Evolutionary conservation across 2,113 vertebrate species (phyloP).

Genomic region (Phylloscopus whistleri): DNA sequence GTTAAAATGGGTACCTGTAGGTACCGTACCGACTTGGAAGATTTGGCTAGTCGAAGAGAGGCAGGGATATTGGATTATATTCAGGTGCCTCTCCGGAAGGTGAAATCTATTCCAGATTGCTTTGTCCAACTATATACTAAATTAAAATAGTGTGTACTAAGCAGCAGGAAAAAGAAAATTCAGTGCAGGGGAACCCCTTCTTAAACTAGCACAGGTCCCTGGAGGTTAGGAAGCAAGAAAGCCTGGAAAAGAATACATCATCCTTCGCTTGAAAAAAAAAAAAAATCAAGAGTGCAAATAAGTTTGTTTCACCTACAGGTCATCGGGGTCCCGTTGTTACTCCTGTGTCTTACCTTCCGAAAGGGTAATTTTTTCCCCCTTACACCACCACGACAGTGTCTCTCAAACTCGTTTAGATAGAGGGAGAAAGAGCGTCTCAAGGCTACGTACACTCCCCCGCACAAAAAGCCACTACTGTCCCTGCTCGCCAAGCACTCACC

Average conservation of each 20-base stretch:
- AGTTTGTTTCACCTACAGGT: not conserved
- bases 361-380: not conserved
- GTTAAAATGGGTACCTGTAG: slow-evolving; percentile 42
- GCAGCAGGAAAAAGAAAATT: not conserved
- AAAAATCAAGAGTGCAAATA: not conserved
- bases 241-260: not conserved
- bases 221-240: not conserved
- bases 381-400: not conserved
- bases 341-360: not conserved
- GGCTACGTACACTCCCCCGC: not conserved
- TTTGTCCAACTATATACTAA: not conserved
- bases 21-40: not conserved
- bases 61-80: not conserved
- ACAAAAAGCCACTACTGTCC: not conserved
- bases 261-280: fast-evolving
- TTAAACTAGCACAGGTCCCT: not conserved
- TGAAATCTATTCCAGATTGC: not conserved
- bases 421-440: not conserved
- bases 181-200: not conserved
- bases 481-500: not conserved
- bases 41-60: not conserved
- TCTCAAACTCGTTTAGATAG: not conserved
- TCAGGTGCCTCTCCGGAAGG: not conserved
- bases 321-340: not conserved
- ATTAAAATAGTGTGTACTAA: not conserved